Base-by-base conservation (phyloP, 2,888 invertebrate genomes). In the Romanomermis culicivorax region DNA sequence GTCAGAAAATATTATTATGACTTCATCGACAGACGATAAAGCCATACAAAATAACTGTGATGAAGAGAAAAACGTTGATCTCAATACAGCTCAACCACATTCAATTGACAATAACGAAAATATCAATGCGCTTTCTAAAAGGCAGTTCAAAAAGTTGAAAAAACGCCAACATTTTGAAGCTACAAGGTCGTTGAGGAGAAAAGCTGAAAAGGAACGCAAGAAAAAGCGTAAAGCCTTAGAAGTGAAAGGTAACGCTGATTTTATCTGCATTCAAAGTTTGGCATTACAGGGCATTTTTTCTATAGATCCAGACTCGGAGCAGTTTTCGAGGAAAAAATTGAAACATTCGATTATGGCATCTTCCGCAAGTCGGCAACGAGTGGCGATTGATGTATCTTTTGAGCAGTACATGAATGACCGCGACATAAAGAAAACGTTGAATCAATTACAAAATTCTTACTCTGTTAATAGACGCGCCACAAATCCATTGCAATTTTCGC, bases 321-420 rank as follows among this genome's bases (percentile, higher is more conserved):
- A n/a, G n/a, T n/a, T n/a, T n/a, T n/a, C n/a, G n/a, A n/a, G n/a
- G n/a, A n/a, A n/a, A n/a, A n/a, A n/a, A n/a, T n/a, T n/a, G n/a
- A n/a, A n/a, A n/a, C n/a, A n/a, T n/a, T n/a, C 11, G 27, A 49
- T 7, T 27, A 29, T 25, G 27, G 50, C 7, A 25, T 3, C 26
- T 59, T 79, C 81, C 57, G 73, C 75, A 52, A 81, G 80, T 66
- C 80, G 78, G 71, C 76, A 79, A 54, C 76, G 76, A 54, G 75
- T 93, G 20, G 82, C 81, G 20, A 79, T 95, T 60, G 93, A 95
- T 69, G 78, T 89, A 65, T 84, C 85, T 65, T 91, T 87, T 70
- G 87, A 88, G 67, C 76, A 84, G 60, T 73, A 85, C 52, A 95
- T 95, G 93, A 80, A 78, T 58, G 83, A 83, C 60, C 81, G 81